Conservation (phyloP, 2,113 vertebrate genomes). For the Pseudonaja textilis region DNA sequence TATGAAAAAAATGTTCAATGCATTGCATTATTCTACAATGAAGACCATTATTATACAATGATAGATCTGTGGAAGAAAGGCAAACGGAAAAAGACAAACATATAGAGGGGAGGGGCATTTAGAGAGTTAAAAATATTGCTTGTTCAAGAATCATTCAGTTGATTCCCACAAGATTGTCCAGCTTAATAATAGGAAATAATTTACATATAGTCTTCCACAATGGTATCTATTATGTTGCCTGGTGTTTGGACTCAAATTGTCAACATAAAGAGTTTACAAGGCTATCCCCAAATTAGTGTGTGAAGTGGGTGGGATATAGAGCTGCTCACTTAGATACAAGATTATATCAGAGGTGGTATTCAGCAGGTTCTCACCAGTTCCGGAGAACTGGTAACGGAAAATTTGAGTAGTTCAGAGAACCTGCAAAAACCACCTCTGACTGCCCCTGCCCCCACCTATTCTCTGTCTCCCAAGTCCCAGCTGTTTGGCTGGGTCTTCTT, state of each 20-base stretch:
- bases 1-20: slow-evolving; percentile 75
- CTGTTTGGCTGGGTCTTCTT: too few species aligned
- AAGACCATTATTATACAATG: slow-evolving; percentile 66
- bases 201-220: background rate
- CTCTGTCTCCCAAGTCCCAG: too few species aligned
- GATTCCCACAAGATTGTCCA: slow-evolving; percentile 45
- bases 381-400: too few species aligned
- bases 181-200: background rate
- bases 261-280: background rate
- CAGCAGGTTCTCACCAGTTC: too few species aligned
- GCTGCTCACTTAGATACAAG: background rate
- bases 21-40: slow-evolving; percentile 66
- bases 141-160: slow-evolving; percentile 61
- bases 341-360: background rate
- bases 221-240: background rate
- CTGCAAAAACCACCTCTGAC: too few species aligned
- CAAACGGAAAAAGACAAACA: slow-evolving; percentile 39
- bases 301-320: background rate
- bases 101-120: slow-evolving; percentile 31
- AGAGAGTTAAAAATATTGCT: slow-evolving; percentile 36
- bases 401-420: too few species aligned
- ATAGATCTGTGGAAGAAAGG: slow-evolving; percentile 56
- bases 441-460: too few species aligned
- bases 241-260: background rate
- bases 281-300: background rate